phyloP scores from a whole-genome alignment of 2,113 vertebrate genomes.

The Urocitellus parryii region DNA sequence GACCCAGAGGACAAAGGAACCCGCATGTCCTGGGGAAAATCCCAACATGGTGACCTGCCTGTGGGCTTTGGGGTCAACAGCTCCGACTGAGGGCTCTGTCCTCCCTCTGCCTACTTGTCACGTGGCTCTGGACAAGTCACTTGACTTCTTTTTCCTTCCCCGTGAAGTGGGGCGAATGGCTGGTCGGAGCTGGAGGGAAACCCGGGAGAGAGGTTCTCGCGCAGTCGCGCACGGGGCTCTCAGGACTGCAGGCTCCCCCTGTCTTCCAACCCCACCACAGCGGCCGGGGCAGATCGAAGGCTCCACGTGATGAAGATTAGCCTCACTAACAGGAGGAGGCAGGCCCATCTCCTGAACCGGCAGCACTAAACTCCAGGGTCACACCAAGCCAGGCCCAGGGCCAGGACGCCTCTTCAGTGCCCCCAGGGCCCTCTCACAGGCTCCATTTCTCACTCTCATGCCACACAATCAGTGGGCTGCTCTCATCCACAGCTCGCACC shows the following conservation, averaged over 20 bases:
- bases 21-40: not conserved
- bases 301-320: not conserved
- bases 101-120: not conserved
- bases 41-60: not conserved
- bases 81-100: not conserved
- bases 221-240: not conserved
- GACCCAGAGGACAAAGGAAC: not conserved
- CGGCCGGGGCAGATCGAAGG: not conserved
- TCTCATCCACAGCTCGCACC: not conserved
- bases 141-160: not conserved
- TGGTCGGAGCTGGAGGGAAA: not conserved
- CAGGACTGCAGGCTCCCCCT: not conserved
- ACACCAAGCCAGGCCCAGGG: not conserved
- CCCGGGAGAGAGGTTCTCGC: not conserved
- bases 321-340: constrained; percentile 13
- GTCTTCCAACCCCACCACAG: not conserved
- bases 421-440: too few species aligned
- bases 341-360: not conserved
- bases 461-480: not conserved
- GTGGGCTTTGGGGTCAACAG: not conserved
- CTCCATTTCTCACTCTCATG: not conserved
- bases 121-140: not conserved
- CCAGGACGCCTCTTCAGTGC: accelerated
- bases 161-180: too few species aligned
- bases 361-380: not conserved